Evolutionary conservation across 2,888 invertebrate genomes (phyloP).

Genomic region (Coenonympha arcania): DNA sequence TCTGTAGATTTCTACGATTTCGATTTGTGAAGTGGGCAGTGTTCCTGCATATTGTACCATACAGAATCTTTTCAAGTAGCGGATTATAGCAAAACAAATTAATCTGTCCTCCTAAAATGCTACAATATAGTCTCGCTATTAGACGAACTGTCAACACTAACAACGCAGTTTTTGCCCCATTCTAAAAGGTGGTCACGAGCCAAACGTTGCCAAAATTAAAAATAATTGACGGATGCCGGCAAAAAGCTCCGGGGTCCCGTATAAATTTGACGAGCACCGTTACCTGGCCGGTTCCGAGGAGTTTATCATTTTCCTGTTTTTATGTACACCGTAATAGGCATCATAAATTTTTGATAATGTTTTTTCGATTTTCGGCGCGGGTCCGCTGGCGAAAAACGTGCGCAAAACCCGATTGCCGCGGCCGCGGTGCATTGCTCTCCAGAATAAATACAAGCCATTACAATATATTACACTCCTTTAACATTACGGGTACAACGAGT

Average conservation of each 20-base stretch:
- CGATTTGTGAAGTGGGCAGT: too few relatives aligned
- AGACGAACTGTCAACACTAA: not conserved
- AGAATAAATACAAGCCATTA: slow-evolving; percentile 1
- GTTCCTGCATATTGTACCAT: too few relatives aligned
- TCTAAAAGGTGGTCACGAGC: slow-evolving; percentile 23
- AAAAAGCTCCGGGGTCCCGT: slow-evolving; percentile 36
- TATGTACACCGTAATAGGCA: slow-evolving; percentile 57
- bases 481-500: too few relatives aligned
- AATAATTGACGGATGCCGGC: slow-evolving; percentile 47
- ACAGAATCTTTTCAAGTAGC: too few relatives aligned
- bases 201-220: slow-evolving; percentile 38
- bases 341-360: slow-evolving; percentile 67
- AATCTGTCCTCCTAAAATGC: too few relatives aligned
- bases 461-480: not conserved
- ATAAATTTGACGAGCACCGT: slow-evolving; percentile 58
- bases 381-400: slow-evolving; percentile 22
- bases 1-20: too few relatives aligned
- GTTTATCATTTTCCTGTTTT: slow-evolving; percentile 62
- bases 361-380: slow-evolving; percentile 41
- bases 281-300: slow-evolving; percentile 41
- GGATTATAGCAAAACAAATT: too few relatives aligned
- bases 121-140: too few relatives aligned
- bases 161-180: not conserved
- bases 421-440: not conserved
- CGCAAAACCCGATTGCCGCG: slow-evolving; percentile 14